These are phyloP conservation scores for Phoenicopterus ruber DNA, from an alignment of 2,113 vertebrate species.

Conservation along the genomic window DNA sequence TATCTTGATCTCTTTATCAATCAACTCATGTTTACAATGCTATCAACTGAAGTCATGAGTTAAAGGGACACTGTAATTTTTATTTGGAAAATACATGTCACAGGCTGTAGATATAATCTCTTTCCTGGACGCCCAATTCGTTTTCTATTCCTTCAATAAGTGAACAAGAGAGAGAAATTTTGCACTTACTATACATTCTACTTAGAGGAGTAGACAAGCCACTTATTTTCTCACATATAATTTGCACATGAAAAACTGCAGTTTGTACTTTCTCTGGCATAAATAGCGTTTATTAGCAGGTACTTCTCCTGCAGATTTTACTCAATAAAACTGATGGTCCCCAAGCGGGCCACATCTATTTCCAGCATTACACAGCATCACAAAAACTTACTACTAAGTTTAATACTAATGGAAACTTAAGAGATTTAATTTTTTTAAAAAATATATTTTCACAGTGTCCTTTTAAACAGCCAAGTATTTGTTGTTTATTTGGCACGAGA, in stretches of 20 bases:
- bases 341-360: not conserved
- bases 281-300: not conserved
- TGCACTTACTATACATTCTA: not conserved
- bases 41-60: not conserved
- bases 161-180: not conserved
- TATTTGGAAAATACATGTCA: not conserved
- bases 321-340: not conserved
- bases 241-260: not conserved
- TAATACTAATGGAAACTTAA: not conserved
- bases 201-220: not conserved
- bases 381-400: not conserved
- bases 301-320: not conserved
- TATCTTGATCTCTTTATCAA: not conserved
- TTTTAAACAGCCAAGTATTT: constrained; percentile 23
- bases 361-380: not conserved
- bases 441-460: constrained; percentile 35
- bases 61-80: constrained; percentile 50
- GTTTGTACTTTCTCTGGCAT: not conserved
- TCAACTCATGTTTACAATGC: not conserved
- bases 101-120: not conserved
- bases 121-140: not conserved
- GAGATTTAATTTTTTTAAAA: not conserved
- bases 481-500: not conserved
- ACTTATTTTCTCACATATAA: not conserved
- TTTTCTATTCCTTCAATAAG: not conserved